Evolutionary conservation across 2,113 vertebrate genomes (phyloP).

Genomic region (Thomomys bottae): DNA sequence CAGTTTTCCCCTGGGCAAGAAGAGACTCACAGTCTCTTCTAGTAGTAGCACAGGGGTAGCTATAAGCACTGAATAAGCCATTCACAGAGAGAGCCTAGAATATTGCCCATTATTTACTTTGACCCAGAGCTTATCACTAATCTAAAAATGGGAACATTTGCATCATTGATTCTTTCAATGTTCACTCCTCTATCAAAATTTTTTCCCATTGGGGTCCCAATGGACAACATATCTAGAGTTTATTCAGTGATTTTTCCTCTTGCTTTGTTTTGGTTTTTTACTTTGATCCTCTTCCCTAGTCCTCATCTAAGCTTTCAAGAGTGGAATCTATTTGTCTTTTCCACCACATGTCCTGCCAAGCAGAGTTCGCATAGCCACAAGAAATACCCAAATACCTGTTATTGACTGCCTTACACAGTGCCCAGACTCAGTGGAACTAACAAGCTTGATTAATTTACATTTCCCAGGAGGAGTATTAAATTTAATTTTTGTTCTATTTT

Average conservation of each 20-base stretch:
- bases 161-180: too few species aligned
- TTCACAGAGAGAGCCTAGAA: neutral
- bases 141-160: neutral
- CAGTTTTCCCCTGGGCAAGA: neutral
- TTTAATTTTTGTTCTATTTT: constrained; percentile 28
- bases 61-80: neutral
- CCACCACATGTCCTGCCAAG: rapidly evolving
- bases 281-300: neutral
- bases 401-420: too few species aligned
- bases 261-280: neutral
- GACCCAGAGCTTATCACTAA: neutral
- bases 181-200: neutral
- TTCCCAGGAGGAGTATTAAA: neutral
- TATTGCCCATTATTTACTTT: neutral
- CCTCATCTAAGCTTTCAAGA: neutral
- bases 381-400: too few species aligned
- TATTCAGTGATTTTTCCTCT: too few species aligned
- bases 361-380: rapidly evolving
- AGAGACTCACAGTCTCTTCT: too few species aligned
- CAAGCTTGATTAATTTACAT: neutral
- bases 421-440: neutral
- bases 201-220: neutral
- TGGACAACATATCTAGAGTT: too few species aligned
- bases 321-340: neutral
- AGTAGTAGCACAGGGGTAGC: neutral